Conservation (phyloP, 2,888 invertebrate genomes). For the Vesta saturnalis region DNA sequence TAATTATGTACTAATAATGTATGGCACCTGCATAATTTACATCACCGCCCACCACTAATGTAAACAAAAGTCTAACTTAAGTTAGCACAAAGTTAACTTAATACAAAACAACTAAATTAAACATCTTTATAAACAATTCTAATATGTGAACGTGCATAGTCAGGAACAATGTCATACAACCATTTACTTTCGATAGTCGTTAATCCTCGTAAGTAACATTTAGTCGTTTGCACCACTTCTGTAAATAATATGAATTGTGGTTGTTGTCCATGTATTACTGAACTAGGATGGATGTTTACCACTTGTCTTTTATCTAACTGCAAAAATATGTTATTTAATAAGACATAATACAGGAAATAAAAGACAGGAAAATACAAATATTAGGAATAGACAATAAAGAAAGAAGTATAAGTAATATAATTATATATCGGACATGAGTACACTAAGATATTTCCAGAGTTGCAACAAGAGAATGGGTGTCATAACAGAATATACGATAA, state of each 20-base stretch:
- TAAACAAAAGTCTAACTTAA: too few species aligned
- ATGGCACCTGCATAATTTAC: too few species aligned
- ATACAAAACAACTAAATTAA: not conserved
- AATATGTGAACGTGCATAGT: constrained; percentile 50
- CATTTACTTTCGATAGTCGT: constrained; percentile 84
- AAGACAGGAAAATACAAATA: too few species aligned
- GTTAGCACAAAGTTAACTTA: not conserved
- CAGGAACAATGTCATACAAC: constrained; percentile 72
- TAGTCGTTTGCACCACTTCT: constrained; percentile 87
- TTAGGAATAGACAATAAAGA: too few species aligned
- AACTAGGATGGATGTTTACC: constrained; percentile 87
- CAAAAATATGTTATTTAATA: constrained; percentile 44
- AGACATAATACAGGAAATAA: too few species aligned
- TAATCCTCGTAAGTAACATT: constrained; percentile 81
- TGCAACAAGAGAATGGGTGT: too few species aligned
- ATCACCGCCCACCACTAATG: too few species aligned
- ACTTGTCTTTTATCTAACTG: constrained; percentile 72
- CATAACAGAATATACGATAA: too few species aligned
- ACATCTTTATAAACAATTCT: constrained; percentile 15
- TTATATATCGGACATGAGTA: too few species aligned
- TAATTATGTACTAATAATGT: too few species aligned
- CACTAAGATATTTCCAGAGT: too few species aligned
- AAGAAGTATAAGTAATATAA: too few species aligned
- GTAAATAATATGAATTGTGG: constrained; percentile 82
- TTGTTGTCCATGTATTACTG: constrained; percentile 76